Evolutionary conservation across 1,140 invertebrate genomes (phyloP), one percentile per base, ranked within the genome.

Genomic region (Drosophila jambulina): DNA sequence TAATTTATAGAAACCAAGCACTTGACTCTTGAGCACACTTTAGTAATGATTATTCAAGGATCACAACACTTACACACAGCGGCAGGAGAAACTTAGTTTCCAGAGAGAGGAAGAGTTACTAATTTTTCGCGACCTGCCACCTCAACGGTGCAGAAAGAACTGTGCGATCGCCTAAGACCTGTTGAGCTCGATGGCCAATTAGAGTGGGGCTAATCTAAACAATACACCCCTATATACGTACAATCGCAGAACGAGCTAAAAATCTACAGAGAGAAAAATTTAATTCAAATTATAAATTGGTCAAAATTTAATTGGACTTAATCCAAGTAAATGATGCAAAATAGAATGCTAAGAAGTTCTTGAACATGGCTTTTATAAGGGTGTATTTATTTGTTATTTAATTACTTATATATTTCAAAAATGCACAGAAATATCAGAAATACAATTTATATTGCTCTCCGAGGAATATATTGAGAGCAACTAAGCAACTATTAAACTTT

Each of bases 161-260:
- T 87, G 84, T 80, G 76, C 78, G 74, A 84, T 80, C 74, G 71
- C 77, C 64, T 78, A 49, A 78, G 76, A 75, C 51, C 45, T 48
- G 65, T 54, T 61, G 62, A 81, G 84, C 78, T 80, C 71, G 19
- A 74, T 83, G 60, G 67, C 84, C 83, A 88, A 88, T 87, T 88
- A 78, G 76, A 74, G 59, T 51, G 70, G 51, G 60, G 84, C 86
- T 87, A 87, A 87, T 87, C 84, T 87, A 90, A 82, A 87, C 78
- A 57, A 67, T 56, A 32, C 61, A 57, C 59, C 51, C 36, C 54
- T 53, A 77, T 51, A 38, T 38, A 38, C 15, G 2, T 56, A 49
- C 29, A 48, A 46, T 43, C 32, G 46, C 38, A 23, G 21, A 46
- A 62, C 40, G 60, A 21, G 19, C 13, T 25, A 38, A 32, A 65